phyloP scores from a whole-genome alignment of 2,888 invertebrate species.

The Tipula unca region DNA sequence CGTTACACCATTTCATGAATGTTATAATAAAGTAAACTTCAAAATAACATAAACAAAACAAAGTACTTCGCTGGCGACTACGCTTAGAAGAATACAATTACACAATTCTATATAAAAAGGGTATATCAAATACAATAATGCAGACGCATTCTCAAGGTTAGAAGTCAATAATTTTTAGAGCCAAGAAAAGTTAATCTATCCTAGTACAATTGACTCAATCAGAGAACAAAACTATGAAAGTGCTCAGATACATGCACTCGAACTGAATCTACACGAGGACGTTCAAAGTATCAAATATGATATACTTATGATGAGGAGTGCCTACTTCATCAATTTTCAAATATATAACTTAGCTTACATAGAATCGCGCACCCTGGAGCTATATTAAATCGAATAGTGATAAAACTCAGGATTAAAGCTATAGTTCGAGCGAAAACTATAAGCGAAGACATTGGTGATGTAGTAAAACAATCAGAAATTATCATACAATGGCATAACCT shows the following conservation, averaged over 20 bases:
- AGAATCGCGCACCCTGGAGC: not conserved
- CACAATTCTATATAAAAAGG: not conserved
- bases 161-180: not conserved
- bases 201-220: not conserved
- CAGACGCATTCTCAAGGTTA: not conserved
- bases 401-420: not conserved
- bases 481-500: too few relatives aligned
- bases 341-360: not conserved
- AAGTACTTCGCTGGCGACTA: too few relatives aligned
- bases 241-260: not conserved
- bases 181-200: not conserved
- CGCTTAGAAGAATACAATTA: not conserved
- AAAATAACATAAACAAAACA: too few relatives aligned
- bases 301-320: not conserved
- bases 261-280: not conserved
- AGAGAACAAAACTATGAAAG: not conserved
- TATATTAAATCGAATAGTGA: not conserved
- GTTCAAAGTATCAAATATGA: not conserved
- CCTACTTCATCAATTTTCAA: not conserved
- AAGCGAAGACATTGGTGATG: not conserved
- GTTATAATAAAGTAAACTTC: too few relatives aligned
- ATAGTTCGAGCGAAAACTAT: not conserved
- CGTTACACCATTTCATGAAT: too few relatives aligned
- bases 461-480: not conserved
- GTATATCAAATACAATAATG: not conserved